These are phyloP conservation scores for Philhelius pedissequus DNA, from an alignment of 2,888 invertebrate species.

Conservation along the genomic window DNA sequence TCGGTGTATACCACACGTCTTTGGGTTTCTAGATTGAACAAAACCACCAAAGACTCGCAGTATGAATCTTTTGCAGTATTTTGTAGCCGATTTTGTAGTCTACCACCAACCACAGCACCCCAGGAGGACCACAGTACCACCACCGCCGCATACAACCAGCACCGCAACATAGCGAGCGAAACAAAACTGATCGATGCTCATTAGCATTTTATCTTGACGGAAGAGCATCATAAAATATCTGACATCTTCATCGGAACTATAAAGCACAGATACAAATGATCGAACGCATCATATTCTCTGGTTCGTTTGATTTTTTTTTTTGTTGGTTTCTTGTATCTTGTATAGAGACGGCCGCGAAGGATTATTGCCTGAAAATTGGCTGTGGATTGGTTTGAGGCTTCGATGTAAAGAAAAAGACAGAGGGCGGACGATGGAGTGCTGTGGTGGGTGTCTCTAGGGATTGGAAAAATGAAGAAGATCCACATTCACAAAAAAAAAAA, in stretches of 20 bases:
- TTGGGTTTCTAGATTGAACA: not conserved
- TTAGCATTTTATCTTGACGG: constrained; percentile 72
- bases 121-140: too few species aligned
- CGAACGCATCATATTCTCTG: constrained; percentile 48
- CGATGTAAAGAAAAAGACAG: not conserved
- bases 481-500: not conserved
- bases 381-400: constrained; percentile 30
- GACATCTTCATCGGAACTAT: constrained; percentile 70
- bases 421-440: not conserved
- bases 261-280: constrained; percentile 69
- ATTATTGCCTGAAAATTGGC: constrained; percentile 60
- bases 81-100: too few species aligned
- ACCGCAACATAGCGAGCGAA: constrained; percentile 3
- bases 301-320: not conserved
- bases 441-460: constrained; percentile 49
- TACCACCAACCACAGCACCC: not conserved
- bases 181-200: constrained; percentile 69
- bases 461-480: constrained; percentile 12
- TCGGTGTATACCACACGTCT: not conserved
- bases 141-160: not conserved
- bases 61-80: not conserved
- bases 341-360: constrained; percentile 43
- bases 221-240: constrained; percentile 71
- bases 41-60: not conserved
- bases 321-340: not conserved